A percentile compares a stretch with the other conserved stretches of the same genome.
Evolutionary conservation across 2,797 vertebrate species (phyloP).

Genomic region (Peromyscus attwateri): DNA sequence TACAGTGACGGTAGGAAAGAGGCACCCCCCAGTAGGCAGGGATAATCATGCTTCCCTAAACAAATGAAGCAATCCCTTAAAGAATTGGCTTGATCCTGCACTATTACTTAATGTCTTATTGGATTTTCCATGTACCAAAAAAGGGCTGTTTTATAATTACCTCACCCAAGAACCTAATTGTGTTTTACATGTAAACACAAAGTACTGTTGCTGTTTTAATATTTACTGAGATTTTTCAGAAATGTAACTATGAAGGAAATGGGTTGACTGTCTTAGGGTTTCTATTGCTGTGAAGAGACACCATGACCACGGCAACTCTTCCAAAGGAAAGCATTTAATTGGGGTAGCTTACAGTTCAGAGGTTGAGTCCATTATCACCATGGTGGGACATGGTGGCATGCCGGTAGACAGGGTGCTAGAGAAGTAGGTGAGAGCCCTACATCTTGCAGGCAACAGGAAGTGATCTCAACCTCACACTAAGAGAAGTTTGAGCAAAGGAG

Average conservation of each 20-base stretch:
- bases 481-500: background rate
- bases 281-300: background rate
- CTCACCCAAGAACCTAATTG: background rate
- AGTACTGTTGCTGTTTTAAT: slow-evolving; percentile 10
- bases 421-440: background rate
- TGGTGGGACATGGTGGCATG: background rate
- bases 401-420: background rate
- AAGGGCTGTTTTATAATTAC: slow-evolving; percentile 33
- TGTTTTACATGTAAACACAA: slow-evolving; percentile 30
- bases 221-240: background rate
- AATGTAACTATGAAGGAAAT: background rate
- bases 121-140: background rate
- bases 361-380: background rate
- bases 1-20: background rate
- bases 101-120: background rate
- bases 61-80: background rate
- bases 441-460: background rate
- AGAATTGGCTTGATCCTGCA: background rate
- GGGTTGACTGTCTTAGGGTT: background rate
- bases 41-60: background rate
- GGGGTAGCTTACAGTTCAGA: background rate
- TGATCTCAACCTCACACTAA: background rate
- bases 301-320: background rate
- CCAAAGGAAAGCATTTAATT: background rate
- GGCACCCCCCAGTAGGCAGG: background rate